These are phyloP conservation scores for Drosophila orena DNA, from an alignment of 1,140 invertebrate species.

Conservation along the genomic window DNA sequence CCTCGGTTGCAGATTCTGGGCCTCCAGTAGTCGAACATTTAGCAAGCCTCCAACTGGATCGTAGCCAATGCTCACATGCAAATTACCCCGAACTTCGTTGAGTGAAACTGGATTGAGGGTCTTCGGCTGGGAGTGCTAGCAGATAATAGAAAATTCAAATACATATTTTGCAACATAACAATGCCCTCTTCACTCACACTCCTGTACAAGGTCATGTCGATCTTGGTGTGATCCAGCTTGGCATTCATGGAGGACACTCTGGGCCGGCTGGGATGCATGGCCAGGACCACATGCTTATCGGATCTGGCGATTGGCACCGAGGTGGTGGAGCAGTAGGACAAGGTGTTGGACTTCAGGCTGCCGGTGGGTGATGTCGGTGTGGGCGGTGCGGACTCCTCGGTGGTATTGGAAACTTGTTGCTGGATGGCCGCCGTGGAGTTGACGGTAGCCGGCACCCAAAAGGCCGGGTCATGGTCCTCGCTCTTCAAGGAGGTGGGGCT, in stretches of 20 bases:
- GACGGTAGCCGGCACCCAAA: constrained; percentile 85
- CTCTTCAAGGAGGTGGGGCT: constrained; percentile 78
- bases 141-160: background rate
- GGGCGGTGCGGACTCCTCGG: constrained; percentile 85
- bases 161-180: background rate
- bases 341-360: constrained; percentile 78
- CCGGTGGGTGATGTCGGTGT: constrained; percentile 85
- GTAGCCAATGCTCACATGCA: constrained; percentile 85
- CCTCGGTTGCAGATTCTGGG: constrained; percentile 86
- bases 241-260: constrained; percentile 86
- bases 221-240: constrained; percentile 87
- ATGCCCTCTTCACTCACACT: constrained; percentile 56
- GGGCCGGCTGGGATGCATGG: constrained; percentile 83
- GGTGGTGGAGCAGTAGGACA: constrained; percentile 75
- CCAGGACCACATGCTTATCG: constrained; percentile 86
- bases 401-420: constrained; percentile 71
- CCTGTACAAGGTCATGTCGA: constrained; percentile 86
- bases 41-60: constrained; percentile 86
- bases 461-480: constrained; percentile 81
- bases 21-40: constrained; percentile 86
- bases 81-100: constrained; percentile 85
- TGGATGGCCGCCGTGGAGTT: constrained; percentile 56
- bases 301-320: constrained; percentile 85
- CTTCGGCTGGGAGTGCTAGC: constrained; percentile 73
- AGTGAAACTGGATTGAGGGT: constrained; percentile 45